These are phyloP conservation scores for Cryptophagus acutangulus DNA, from an alignment of 2,888 invertebrate species.

Conservation along the genomic window DNA sequence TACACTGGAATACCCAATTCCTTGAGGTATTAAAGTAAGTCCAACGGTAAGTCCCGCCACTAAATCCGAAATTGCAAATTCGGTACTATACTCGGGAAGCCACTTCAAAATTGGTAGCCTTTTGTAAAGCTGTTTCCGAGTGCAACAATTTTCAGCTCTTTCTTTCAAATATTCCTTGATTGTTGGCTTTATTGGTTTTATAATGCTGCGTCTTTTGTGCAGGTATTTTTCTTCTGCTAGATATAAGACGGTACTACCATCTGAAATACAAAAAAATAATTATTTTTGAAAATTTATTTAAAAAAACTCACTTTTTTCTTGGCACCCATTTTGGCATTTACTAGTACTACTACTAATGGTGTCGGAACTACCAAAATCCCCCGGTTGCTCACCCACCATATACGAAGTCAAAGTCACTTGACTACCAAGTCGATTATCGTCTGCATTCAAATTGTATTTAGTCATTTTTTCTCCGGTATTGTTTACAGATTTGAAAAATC, in stretches of 20 bases:
- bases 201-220: conserved; percentile 14
- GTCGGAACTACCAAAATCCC: conserved; percentile 1
- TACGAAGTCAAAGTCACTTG: conserved; percentile 39
- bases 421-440: conserved; percentile 26
- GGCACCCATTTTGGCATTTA: conserved; percentile 4
- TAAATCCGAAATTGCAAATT: conserved; percentile 66
- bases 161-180: conserved; percentile 44
- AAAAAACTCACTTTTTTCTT: conserved; percentile 11
- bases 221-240: conserved; percentile 36
- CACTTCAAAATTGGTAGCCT: conserved; percentile 63
- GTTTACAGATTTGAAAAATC: too few relatives aligned
- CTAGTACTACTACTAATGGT: too few relatives aligned
- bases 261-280: conserved; percentile 12
- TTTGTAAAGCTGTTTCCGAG: conserved; percentile 57
- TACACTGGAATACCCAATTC: conserved; percentile 54
- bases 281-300: background rate
- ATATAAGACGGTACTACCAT: conserved; percentile 26
- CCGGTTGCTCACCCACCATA: conserved; percentile 27
- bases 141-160: conserved; percentile 54
- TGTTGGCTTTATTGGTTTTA: conserved; percentile 27
- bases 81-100: conserved; percentile 63
- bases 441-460: conserved; percentile 52
- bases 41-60: conserved; percentile 73
- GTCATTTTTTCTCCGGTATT: too few relatives aligned
- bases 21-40: conserved; percentile 63